Percentiles rank a stretch among this genome's conserved stretches.
Conservation (phyloP, 2,797 vertebrate species). For the Gallinago stenura region DNA sequence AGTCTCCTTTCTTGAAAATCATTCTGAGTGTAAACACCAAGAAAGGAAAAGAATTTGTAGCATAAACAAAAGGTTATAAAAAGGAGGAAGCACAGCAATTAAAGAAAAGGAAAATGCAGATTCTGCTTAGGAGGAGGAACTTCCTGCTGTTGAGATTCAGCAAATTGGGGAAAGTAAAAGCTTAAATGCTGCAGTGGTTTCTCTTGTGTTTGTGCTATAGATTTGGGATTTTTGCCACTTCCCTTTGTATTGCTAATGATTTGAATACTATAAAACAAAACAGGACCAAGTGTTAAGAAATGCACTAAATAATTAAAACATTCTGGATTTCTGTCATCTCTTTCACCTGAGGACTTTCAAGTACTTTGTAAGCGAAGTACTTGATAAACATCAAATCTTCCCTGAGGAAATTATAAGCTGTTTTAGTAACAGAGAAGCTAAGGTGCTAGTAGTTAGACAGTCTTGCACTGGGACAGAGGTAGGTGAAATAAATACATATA, state of each 20-base stretch:
- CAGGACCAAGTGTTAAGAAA: neutral
- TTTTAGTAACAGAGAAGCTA: neutral
- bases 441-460: neutral
- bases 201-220: neutral
- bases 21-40: neutral
- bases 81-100: neutral
- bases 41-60: neutral
- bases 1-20: neutral
- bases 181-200: neutral
- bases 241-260: neutral
- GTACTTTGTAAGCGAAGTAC: neutral
- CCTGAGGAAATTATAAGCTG: neutral
- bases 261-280: neutral
- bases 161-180: neutral
- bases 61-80: neutral
- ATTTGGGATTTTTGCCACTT: constrained; percentile 7
- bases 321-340: neutral
- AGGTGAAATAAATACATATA: neutral
- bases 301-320: neutral
- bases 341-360: neutral
- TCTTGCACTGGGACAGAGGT: neutral
- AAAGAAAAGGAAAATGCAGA: neutral
- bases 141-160: neutral
- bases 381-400: neutral
- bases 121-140: neutral